phyloP scores from a whole-genome alignment of 2,888 invertebrate genomes.

The Tolmerus cingulatus region DNA sequence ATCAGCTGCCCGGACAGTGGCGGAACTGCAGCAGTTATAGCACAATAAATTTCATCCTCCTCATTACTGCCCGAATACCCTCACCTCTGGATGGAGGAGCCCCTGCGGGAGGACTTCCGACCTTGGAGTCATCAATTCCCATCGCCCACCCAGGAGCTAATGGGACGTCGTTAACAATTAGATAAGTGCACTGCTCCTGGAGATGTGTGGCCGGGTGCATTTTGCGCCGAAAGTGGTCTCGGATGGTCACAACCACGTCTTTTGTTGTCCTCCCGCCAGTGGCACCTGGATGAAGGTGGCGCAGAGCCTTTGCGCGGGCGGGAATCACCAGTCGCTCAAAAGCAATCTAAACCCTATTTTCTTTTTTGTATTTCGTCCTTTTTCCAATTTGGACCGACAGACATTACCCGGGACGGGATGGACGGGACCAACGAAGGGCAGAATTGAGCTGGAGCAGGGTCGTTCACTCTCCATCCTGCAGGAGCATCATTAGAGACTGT shows the following conservation, averaged over 20 bases:
- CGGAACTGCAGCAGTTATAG: background rate
- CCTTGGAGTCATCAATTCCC: slow-evolving; percentile 5
- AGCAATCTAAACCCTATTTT: background rate
- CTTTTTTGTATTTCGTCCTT: background rate
- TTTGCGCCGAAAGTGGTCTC: background rate
- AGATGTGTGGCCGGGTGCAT: background rate
- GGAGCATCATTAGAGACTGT: slow-evolving; percentile 25
- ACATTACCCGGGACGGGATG: background rate
- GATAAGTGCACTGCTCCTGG: background rate
- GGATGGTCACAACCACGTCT: background rate
- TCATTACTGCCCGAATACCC: background rate
- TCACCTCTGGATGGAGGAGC: slow-evolving; percentile 65
- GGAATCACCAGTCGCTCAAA: background rate
- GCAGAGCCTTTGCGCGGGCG: background rate
- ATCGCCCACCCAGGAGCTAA: background rate
- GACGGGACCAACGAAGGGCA: background rate
- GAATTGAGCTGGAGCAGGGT: background rate
- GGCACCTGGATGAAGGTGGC: background rate
- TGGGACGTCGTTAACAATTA: slow-evolving; percentile 24
- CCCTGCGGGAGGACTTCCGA: background rate
- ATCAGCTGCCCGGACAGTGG: background rate
- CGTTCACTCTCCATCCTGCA: background rate
- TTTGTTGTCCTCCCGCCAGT: background rate
- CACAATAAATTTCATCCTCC: background rate
- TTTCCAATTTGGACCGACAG: background rate